Evolutionary conservation across 2,113 vertebrate species (phyloP).

Genomic region (Sinocyclocheilus rhinocerous): DNA sequence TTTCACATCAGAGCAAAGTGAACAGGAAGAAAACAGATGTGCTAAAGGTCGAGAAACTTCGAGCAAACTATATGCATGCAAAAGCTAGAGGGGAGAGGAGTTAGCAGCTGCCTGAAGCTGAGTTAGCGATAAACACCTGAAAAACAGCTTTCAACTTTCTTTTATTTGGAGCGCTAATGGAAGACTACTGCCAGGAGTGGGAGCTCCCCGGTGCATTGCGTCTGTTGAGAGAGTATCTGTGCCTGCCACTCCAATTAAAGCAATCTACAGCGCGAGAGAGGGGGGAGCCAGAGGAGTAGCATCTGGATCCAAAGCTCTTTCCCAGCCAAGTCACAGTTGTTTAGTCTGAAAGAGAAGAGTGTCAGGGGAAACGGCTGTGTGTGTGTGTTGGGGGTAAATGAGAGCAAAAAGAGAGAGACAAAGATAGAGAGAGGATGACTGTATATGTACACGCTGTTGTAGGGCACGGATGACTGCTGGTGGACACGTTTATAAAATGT

Average conservation of each 20-base stretch:
- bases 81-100: slow-evolving; percentile 40
- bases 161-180: slow-evolving; percentile 75
- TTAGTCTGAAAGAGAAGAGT: slow-evolving; percentile 89
- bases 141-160: slow-evolving; percentile 69
- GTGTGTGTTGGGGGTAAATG: slow-evolving; percentile 40
- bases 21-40: slow-evolving; percentile 22
- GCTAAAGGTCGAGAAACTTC: slow-evolving; percentile 42
- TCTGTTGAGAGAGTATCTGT: slow-evolving; percentile 81
- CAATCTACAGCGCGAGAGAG: slow-evolving; percentile 68
- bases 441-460: slow-evolving; percentile 33
- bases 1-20: slow-evolving; percentile 14
- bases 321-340: slow-evolving; percentile 96
- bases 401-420: slow-evolving; percentile 60
- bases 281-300: slow-evolving; percentile 77
- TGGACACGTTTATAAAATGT: slow-evolving; percentile 32
- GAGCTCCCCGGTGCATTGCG: slow-evolving; percentile 77
- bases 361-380: slow-evolving; percentile 4
- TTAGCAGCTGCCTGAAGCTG: slow-evolving; percentile 64
- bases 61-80: slow-evolving; percentile 25
- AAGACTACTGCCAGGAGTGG: slow-evolving; percentile 76
- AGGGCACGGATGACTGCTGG: slow-evolving; percentile 20
- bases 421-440: slow-evolving; percentile 53
- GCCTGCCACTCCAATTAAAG: slow-evolving; percentile 88
- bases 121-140: slow-evolving; percentile 74
- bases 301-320: slow-evolving; percentile 94